Evolutionary conservation across 1,140 invertebrate species (phyloP), one percentile per base, ranked within the genome.

Genomic region (Drosophila lini): DNA sequence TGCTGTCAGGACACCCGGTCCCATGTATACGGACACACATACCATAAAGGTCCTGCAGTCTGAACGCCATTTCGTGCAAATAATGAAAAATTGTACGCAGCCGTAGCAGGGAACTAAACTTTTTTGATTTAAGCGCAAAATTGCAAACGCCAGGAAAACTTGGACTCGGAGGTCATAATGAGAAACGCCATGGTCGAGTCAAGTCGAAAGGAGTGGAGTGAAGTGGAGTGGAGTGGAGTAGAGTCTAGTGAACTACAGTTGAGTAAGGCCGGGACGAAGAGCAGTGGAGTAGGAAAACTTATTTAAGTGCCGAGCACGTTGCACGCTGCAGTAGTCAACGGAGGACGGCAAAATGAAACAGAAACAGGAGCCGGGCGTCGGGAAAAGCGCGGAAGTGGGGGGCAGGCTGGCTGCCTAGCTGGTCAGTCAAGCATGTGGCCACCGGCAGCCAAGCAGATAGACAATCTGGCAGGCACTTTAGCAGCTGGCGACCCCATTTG

Each of bases 291-390:
- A 81, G 78, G 64, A 83, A 82, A 90, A 89, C 78, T 89, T 89
- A 89, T 89, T 89, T 84, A 89, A 89, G 84, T 89, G 84, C 85
- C 70, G 81, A 57, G 84, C 84, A 89, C 84, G 84, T 89, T 88
- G 84, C 84, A 90, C 65, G 83, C 80, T 82, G 83, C 69, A 81
- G 67, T 78, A 73, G 61, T 77, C 80, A 70, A 50, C 65, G 38
- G 58, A 71, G 59, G 34, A 73, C 31, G 53, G 65, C 75, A 42
- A 53, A 71, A 61, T 50, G 57, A 77, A 58, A 34, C 55, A 48
- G 75, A 45, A 77, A 60, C 62, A 34, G 50, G 41, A 34, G 41
- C 11, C 15, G 28, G 15, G n/a, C n/a, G n/a, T n/a, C 38, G 61
- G 61, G 56, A 58, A 19, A 60, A n/a, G 11, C 25, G 22, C 9